phyloP scores from a whole-genome alignment of 2,113 vertebrate genomes.

The Gadus chalcogrammus region DNA sequence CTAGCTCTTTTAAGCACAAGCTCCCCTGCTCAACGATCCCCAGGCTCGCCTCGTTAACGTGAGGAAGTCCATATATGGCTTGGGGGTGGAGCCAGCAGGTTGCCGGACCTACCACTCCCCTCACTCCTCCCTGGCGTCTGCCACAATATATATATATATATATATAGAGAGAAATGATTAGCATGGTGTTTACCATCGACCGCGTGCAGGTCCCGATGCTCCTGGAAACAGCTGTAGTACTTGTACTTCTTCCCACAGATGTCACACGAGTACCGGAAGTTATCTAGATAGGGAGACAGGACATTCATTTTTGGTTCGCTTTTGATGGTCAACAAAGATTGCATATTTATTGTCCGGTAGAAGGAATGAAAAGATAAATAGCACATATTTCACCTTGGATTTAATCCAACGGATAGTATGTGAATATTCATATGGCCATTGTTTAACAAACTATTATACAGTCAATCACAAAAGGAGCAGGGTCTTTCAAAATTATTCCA shows the following conservation, averaged over 20 bases:
- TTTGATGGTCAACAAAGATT: background rate
- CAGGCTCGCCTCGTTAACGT: no score
- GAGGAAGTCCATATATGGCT: no score
- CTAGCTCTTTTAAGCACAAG: no score
- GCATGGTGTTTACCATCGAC: slow-evolving; percentile 82
- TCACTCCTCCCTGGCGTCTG: no score
- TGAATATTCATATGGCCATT: background rate
- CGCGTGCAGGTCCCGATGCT: slow-evolving; percentile 94
- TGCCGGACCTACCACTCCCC: no score
- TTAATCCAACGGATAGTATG: background rate
- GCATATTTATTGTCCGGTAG: background rate
- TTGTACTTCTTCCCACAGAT: slow-evolving; percentile 99
- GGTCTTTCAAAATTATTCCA: background rate
- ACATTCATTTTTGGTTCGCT: slow-evolving; percentile 15
- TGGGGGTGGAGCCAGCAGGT: no score
- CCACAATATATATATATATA: no score
- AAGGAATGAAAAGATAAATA: background rate
- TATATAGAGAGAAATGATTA: no score
- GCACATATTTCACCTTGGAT: no score
- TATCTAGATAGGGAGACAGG: slow-evolving; percentile 75
- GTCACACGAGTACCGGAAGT: slow-evolving; percentile 97
- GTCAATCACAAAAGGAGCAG: background rate
- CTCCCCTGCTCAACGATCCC: no score
- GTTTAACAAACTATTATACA: background rate
- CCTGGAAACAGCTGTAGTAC: slow-evolving; percentile 99